A percentile compares a stretch with the other conserved stretches of the same genome.
Evolutionary conservation across 2,888 invertebrate species (phyloP).

Genomic region (Teleiodes luculella): DNA sequence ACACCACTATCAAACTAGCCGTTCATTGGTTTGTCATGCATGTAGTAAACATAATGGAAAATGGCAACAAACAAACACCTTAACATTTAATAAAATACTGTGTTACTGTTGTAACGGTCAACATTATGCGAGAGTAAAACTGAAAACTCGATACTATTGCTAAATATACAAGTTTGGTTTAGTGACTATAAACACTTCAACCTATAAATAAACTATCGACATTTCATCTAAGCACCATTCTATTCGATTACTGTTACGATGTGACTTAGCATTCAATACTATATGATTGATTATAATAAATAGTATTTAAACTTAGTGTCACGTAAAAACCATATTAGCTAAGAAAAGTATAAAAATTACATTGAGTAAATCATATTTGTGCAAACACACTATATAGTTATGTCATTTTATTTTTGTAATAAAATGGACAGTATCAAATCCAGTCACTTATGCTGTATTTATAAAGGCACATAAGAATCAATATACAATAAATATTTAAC

Average conservation of each 20-base stretch:
- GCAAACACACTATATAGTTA: conserved; percentile 64
- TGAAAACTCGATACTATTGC: conserved; percentile 36
- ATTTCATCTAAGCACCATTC: conserved; percentile 74
- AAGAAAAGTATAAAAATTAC: conserved; percentile 52
- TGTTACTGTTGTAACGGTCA: conserved; percentile 15
- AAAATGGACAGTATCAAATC: conserved; percentile 68
- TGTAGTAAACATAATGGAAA: conserved; percentile 27
- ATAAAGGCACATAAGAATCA: conserved; percentile 75
- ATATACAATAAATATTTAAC: conserved; percentile 54
- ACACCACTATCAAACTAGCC: conserved; percentile 42
- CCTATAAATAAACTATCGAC: conserved; percentile 67
- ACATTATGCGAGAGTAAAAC: conserved; percentile 18
- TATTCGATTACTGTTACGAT: conserved; percentile 73
- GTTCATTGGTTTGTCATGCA: conserved; percentile 27
- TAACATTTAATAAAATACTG: conserved; percentile 44
- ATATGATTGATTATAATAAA: conserved; percentile 44
- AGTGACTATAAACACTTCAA: conserved; percentile 49
- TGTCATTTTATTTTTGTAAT: conserved; percentile 54
- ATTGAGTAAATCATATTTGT: conserved; percentile 68
- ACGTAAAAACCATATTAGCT: conserved; percentile 54
- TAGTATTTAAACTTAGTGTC: conserved; percentile 61
- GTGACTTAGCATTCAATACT: conserved; percentile 73
- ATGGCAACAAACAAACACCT: conserved; percentile 42
- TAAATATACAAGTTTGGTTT: conserved; percentile 51
- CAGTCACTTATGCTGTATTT: conserved; percentile 63